Evolutionary conservation across 35 echinoderm and acorn worm genomes (phyloP), one percentile per base, ranked within the genome.

Genomic region (Nesometra sesokonis): DNA sequence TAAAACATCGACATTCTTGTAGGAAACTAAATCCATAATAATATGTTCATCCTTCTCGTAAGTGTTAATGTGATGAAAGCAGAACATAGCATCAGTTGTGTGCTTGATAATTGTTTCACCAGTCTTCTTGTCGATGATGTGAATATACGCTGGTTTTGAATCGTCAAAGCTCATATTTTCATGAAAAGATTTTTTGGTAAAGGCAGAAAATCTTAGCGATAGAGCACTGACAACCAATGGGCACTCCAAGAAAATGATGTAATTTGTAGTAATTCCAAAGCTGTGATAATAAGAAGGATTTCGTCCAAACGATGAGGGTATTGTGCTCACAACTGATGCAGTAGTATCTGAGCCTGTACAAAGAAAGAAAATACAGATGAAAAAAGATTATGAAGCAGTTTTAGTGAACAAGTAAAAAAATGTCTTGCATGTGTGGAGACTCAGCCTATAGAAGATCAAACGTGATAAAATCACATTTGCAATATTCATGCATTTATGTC

Each of bases 231-330:
- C 32, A 47, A 79, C 47, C 2, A 97, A 82, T 32, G 94, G 89
- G 35, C 93, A 91, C 67, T 97, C 94, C 15, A 97, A 0, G 76
- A 93, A 93, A 17, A 97, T 43, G 67, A 97, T 91, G 91, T 90
- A 97, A 77, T 97, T 93, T 29, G 88, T 67, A 0, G 94, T 93
- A 33, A 97, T 85, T 30, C 85, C 88, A 47, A 97, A 97, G 85
- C 94, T 97, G 36, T 97, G 94, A 32, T 88, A 97, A 38, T 97
- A 97, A 9, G 91, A 88, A 7, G 94, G 94, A 32, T 77, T 84
- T 27, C 52, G 52, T 32, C 33, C 81, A 0, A 80, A 79, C 21
- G 88, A 40, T 4, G 82, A 77, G 9, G 94, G 88, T 17, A 97
- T 93, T 15, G 87, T 90, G 78, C 81, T 67, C 8, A 67, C 11